Evolutionary conservation across 2,113 vertebrate species (phyloP), one percentile per base, ranked within the genome.

Genomic region (Suricata suricatta): DNA sequence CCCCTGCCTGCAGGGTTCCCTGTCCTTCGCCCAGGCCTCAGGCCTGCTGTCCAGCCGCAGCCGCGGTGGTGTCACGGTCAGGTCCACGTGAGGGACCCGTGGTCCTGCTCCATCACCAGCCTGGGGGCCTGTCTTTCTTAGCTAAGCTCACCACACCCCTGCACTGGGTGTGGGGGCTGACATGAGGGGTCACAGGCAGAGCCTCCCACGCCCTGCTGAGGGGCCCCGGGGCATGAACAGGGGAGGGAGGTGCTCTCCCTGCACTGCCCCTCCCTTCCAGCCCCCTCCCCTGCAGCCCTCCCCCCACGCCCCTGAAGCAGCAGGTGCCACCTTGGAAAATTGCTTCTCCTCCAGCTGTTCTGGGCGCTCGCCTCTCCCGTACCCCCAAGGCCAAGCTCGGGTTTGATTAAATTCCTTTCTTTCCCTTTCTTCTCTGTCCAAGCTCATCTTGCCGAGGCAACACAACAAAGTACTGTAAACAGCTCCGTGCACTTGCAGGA

Each of bases 31-130:
- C 16, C 12, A 31, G 38, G 5, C 17, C 72, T 14, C 68, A 21
- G 72, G 23, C 5, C 5, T 5, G 63, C 33, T 9, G 35, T 80
- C 41, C 27, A 35, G 77, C 21, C 13, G 3, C 23, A 35, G 77
- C 21, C 17, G 4, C 9, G 1, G 0, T 1, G 35, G 31, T 31
- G 3, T 5, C 0, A 0, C 19, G 16, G 35, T 41, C 72, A 17
- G 50, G 29, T 38, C 23, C 38, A 0, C 0, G 0, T 0, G 0
- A 41, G 66, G n/a, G 7, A 38, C 17, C 0, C 0, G 66, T 2
- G 27, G 5, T 27, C 80, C 80, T 33, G 50, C 14, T 33, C 63
- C 7, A 1, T 2, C 0, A 17, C 4, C 7, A 29, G 21, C 21
- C 60, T 7, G 2, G 74, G 60, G n/a, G 0, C 1, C 38, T 0